Evolutionary conservation across 1,140 invertebrate genomes (phyloP), one percentile per base, ranked within the genome.

Genomic region (Streblospio benedicti): DNA sequence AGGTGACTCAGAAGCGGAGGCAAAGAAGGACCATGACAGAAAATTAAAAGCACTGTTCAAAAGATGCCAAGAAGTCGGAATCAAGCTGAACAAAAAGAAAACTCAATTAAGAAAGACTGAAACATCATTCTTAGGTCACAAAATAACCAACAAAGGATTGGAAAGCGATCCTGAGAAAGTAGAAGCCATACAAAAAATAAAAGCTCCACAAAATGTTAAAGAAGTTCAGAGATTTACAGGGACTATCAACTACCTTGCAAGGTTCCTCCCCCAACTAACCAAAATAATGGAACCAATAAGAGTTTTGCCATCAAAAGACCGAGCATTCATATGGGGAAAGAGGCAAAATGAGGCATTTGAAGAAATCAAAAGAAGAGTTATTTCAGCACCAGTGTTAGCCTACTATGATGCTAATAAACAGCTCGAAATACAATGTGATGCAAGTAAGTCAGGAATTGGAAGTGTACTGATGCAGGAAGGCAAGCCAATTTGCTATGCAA

Each of bases 401-500:
- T 72, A 64, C 35, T 74, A 65, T 47, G 64, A 73, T 32, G 47
- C 56, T 4, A 47, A 60, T n/a, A 63, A 66, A 27, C 25, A 60
- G 23, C 43, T 67, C 44, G 57, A 64, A 1, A 16, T 73, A 25
- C 64, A 70, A 57, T 49, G 54, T n/a, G 71, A 72, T 62, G 60
- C 65, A 14, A 65, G 49, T n/a, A 63, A 65, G 25, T 25, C 66
- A 41, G 79, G 74, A 0, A 54, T 81, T 27, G 78, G 77, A n/a
- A 73, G 71, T 28, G 69, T 75, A 9, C 33, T 81, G 0, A 41
- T 78, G 4, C 79, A 83, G 61, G 69, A 79, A 53, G 23, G 72
- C 73, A 68, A 67, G 65, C 74, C 73, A 1, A 67, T 82, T 1
- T 71, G 74, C 14, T 81, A 71, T 61, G 76, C 76, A 5, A 81